phyloP scores from a whole-genome alignment of 2,113 vertebrate genomes.

The Periophthalmodon schlosseri region DNA sequence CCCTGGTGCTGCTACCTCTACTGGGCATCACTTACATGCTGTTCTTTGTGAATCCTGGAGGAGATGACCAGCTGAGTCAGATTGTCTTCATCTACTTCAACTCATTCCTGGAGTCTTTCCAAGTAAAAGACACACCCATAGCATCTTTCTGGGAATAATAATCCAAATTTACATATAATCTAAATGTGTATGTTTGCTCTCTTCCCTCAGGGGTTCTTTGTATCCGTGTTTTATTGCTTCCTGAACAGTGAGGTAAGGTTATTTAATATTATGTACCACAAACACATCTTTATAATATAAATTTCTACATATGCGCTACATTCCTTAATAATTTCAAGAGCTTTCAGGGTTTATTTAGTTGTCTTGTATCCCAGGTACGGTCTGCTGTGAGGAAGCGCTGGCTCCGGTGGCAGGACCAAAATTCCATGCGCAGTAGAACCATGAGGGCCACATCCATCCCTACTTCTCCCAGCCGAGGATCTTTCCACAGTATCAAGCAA shows the following conservation, averaged over 20 bases:
- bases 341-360: not conserved
- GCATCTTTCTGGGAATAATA: not conserved
- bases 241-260: constrained; percentile 53
- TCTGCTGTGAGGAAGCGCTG: constrained; percentile 49
- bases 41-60: constrained; percentile 57
- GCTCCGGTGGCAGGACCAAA: constrained; percentile 55
- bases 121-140: constrained; percentile 10
- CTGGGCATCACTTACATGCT: constrained; percentile 59
- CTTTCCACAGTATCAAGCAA: constrained; percentile 61
- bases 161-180: not conserved
- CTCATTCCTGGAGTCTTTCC: constrained; percentile 55
- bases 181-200: not conserved
- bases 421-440: constrained; percentile 45
- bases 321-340: not conserved
- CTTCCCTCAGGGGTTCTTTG: constrained; percentile 52
- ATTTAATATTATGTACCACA: not conserved
- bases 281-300: not conserved
- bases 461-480: constrained; percentile 47
- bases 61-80: constrained; percentile 48
- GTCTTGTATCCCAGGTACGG: constrained; percentile 32
- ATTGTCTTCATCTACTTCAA: constrained; percentile 61
- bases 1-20: constrained; percentile 51
- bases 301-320: not conserved
- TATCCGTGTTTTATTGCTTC: constrained; percentile 59
- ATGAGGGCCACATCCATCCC: constrained; percentile 45